A percentile compares a stretch with the other conserved stretches of the same genome.
These are phyloP conservation scores for Epizoanthus stellaris DNA, from an alignment of 92 coral and sea anemone genomes.

Conservation along the genomic window DNA sequence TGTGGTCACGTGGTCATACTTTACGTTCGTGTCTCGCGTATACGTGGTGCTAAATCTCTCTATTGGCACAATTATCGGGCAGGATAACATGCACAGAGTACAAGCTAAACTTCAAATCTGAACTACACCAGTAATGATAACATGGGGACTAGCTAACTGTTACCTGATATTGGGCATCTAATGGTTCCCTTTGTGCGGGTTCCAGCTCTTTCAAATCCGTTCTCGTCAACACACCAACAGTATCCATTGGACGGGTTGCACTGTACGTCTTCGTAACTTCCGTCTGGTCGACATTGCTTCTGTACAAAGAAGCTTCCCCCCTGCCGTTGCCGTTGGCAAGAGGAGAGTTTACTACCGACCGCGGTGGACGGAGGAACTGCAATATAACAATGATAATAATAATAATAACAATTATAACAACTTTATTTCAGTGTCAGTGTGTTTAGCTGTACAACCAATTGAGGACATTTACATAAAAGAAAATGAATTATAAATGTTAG, in stretches of 20 bases:
- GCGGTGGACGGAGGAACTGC: conserved; percentile 26
- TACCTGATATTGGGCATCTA: conserved; percentile 40
- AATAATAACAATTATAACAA: too few relatives aligned
- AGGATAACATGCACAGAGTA: too few relatives aligned
- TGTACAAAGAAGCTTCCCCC: not conserved
- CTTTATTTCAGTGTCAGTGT: too few relatives aligned
- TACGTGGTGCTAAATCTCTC: too few relatives aligned
- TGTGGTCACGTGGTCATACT: too few relatives aligned
- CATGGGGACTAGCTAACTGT: not conserved
- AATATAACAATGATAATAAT: not conserved
- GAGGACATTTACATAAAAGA: too few relatives aligned
- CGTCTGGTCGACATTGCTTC: conserved; percentile 73
- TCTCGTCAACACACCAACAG: conserved; percentile 91
- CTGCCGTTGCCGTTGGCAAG: conserved; percentile 37
- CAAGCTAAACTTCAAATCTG: too few relatives aligned
- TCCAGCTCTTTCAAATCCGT: conserved; percentile 65
- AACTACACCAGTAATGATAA: too few relatives aligned
- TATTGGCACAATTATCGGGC: too few relatives aligned
- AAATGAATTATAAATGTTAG: too few relatives aligned
- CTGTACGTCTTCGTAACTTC: conserved; percentile 79
- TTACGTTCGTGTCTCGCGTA: too few relatives aligned
- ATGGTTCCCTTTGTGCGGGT: conserved; percentile 72
- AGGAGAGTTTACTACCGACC: not conserved
- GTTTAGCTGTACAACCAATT: too few relatives aligned
- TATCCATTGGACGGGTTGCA: conserved; percentile 71